Evolutionary conservation across 2,888 invertebrate species (phyloP).

Genomic region (Antheraea assamensis): DNA sequence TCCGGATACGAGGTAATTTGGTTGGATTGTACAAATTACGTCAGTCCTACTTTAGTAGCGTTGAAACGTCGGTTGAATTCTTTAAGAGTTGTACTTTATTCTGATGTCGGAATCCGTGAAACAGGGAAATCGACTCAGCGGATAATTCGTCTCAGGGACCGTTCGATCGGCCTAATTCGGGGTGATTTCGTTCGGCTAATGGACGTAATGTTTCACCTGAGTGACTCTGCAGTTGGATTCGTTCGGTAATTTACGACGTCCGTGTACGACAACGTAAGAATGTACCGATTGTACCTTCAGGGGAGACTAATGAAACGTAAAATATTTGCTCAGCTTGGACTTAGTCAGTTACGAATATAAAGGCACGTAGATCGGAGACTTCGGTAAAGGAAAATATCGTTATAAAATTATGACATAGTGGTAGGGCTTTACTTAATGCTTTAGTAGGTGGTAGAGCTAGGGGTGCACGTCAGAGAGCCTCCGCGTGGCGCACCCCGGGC

Average conservation of each 20-base stretch:
- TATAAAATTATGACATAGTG: too few relatives aligned
- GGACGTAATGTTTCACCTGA: conserved; percentile 68
- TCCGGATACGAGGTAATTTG: conserved; percentile 58
- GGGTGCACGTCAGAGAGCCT: too few relatives aligned
- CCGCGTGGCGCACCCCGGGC: too few relatives aligned
- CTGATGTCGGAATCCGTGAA: conserved; percentile 48
- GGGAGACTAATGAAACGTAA: background rate
- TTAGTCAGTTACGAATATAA: background rate
- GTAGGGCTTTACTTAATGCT: too few relatives aligned
- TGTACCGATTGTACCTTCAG: background rate
- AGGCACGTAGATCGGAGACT: background rate
- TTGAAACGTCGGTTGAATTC: conserved; percentile 58
- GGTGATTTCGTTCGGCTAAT: conserved; percentile 53
- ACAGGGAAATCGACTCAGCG: conserved; percentile 44
- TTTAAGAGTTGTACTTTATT: conserved; percentile 52
- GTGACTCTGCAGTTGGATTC: conserved; percentile 46
- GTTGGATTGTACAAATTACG: conserved; percentile 63
- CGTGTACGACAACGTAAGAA: background rate
- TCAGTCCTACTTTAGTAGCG: conserved; percentile 63
- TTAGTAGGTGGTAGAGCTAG: too few relatives aligned
- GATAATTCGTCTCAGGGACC: conserved; percentile 64
- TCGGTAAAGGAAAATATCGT: background rate
- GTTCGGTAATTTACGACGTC: conserved; percentile 10
- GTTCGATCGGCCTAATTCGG: conserved; percentile 68
- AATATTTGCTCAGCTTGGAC: background rate